phyloP scores from a whole-genome alignment of 2,797 vertebrate species.

The Myotis myotis region DNA sequence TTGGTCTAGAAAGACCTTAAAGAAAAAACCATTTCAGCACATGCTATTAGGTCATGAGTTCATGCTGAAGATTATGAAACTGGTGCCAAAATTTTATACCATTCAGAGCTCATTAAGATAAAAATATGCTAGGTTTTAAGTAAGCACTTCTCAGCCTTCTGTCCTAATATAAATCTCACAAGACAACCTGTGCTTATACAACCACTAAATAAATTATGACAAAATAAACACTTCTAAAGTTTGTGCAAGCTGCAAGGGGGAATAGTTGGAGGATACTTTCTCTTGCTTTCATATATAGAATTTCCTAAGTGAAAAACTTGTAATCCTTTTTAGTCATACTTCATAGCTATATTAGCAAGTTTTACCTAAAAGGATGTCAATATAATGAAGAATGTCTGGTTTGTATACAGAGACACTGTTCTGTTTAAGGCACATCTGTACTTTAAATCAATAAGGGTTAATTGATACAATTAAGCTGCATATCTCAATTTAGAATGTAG shows the following conservation, averaged over 20 bases:
- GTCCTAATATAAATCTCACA: not conserved
- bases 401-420: not conserved
- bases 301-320: not conserved
- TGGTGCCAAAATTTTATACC: not conserved
- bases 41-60: not conserved
- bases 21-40: not conserved
- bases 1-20: not conserved
- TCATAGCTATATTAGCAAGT: not conserved
- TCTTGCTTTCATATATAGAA: not conserved
- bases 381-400: not conserved
- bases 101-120: not conserved
- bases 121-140: not conserved
- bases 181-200: not conserved
- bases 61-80: not conserved
- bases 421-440: not conserved
- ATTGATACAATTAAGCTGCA: not conserved
- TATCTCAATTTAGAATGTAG: not conserved
- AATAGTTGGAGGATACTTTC: not conserved
- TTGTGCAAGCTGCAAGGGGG: not conserved
- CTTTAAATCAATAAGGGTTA: not conserved
- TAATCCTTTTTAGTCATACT: not conserved
- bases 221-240: not conserved
- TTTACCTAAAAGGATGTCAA: not conserved
- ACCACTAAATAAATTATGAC: not conserved
- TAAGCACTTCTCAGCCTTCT: not conserved